These are phyloP conservation scores for Drosophila grimshawi DNA, from an alignment of 1,140 invertebrate genomes.

Conservation along the genomic window DNA sequence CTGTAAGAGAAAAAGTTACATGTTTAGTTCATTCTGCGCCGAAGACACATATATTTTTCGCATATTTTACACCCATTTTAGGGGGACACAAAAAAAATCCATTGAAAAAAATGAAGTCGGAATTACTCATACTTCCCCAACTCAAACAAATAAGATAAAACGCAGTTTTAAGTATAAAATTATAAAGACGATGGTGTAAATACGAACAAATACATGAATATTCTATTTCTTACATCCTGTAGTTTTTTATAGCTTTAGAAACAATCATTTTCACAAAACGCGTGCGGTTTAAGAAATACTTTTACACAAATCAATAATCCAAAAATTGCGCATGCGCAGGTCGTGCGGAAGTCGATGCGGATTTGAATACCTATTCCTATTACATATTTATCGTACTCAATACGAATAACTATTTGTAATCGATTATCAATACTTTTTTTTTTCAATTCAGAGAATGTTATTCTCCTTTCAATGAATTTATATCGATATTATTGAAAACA, in stretches of 20 bases:
- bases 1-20: constrained; percentile 85
- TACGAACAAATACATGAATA: neutral
- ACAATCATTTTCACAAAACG: constrained; percentile 77
- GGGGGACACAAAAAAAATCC: neutral
- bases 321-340: constrained; percentile 55
- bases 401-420: neutral
- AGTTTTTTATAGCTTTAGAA: constrained; percentile 82
- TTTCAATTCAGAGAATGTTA: no score
- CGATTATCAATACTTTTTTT: neutral
- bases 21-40: neutral
- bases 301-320: constrained; percentile 64
- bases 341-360: neutral
- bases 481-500: constrained; percentile 7
- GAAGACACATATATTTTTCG: neutral
- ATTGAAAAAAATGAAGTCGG: neutral
- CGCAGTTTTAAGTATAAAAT: neutral
- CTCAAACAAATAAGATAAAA: neutral
- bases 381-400: neutral
- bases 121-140: neutral
- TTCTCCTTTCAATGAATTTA: neutral
- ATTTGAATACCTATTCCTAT: constrained; percentile 12
- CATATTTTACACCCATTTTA: neutral
- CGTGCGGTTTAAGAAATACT: constrained; percentile 41
- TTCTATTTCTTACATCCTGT: constrained; percentile 74
- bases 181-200: neutral